Base-by-base conservation (phyloP, 2,797 vertebrate genomes). In the Enteromius mattozi region DNA sequence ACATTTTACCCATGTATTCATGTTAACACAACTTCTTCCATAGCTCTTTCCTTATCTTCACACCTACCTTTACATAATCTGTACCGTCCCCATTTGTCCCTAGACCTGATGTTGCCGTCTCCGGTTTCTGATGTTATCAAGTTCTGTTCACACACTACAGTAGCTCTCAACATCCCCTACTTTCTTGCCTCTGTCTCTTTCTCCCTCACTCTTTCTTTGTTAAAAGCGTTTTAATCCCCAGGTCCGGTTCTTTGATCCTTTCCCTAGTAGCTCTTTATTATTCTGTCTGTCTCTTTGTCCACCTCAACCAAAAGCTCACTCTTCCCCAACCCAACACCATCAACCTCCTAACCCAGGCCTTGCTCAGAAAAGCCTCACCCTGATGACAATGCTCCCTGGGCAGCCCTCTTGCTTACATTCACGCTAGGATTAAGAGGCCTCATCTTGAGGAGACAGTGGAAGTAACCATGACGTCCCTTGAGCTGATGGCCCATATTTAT, bases 401-500 rank as follows among this genome's bases (percentile, higher is more conserved):
- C 88, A 93, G 92, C 94, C 54, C 90, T 88, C 92, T 92, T 88
- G 88, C 92, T 92, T 92, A 90, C 92, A 90, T 91, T 40, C 89
- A 91, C 91, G 82, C 88, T 81, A 65, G 92, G 94, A 95, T 95
- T 95, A 95, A 94, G 93, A 92, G 93, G 94, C 92, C 92, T 92
- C 91, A 89, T 87, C 87, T 68, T 87, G 91, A 86, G 88, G 89
- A 91, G 91, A 92, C 87, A 71, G 86, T 84, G 91, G 87, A 89
- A 92, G 89, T 88, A 91, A 87, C 86, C 89, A 88, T 85, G 92
- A 93, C 92, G 90, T 86, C 89, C 68, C 88, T 65, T 75, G 78
- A 89, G 94, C 93, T 94, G 94, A 94, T 92, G 84, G 78, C 85
- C 88, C 89, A 80, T 95, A 93, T 95, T 95, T 96, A 94, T 93